Base-by-base conservation (phyloP, 2,888 invertebrate genomes). In the Parnassius apollo region DNA sequence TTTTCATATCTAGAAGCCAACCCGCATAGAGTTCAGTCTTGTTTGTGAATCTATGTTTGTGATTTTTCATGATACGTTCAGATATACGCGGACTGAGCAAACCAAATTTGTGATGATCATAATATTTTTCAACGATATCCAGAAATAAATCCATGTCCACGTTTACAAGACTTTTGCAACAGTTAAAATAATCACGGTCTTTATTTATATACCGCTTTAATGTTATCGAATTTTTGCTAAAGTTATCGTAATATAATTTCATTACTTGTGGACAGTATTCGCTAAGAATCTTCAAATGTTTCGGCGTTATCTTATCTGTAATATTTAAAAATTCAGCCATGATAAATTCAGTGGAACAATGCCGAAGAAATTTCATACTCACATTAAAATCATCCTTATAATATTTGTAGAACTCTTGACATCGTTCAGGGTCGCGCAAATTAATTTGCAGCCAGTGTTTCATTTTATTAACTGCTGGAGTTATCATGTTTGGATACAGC, bases 401-500 rank as follows among this genome's bases (percentile, higher is more conserved):
- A 68, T 80, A 76, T 57, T 74, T 64, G 66, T 83, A 88, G 69
- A 88, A 87, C 55, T 75, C 68, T 64, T 76, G 67, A 64, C 82
- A 83, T 63, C 77, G 73, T 18, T 65, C 10, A 8, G 74, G 46
- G 48, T 85, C 79, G 66, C 75, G 73, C 11, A 81, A 61, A 57
- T 80, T 62, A 8, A 69, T 3, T 51, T 78, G 73, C 46, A 86
- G 66, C 79, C 80, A 84, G 49, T 83, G 77, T 62, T 77, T 83
- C 76, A 83, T 76, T 75, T 82, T 81, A 56, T 71, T 75, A 0
- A 75, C 74, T n/a, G 86, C 87, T 51, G 80, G 78, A 49, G 68
- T 72, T 9, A 72, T 69, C 88, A 89, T 88, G 46, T 78, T 66
- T 2, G 83, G 85, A 59, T 80, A 88, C 8, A 88, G 66, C 1